These are phyloP conservation scores for Nylanderia fulva DNA, from an alignment of 1,140 invertebrate species.

Conservation along the genomic window DNA sequence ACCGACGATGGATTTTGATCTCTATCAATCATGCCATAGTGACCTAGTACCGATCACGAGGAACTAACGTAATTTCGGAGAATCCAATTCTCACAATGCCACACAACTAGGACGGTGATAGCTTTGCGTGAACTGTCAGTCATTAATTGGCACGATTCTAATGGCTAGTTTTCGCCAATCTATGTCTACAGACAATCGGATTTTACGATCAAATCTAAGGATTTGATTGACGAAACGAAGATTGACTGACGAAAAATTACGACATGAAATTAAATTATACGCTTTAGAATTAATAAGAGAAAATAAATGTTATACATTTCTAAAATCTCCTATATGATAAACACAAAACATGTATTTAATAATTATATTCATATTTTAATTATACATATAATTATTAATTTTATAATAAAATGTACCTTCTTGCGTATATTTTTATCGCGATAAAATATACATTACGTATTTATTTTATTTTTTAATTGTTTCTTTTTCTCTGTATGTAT, in stretches of 20 bases:
- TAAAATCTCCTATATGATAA: background rate
- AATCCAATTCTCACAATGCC: conserved; percentile 45
- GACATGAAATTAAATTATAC: background rate
- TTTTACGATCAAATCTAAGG: conserved; percentile 15
- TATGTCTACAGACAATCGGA: conserved; percentile 1
- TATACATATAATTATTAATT: background rate
- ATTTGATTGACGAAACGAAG: too few species aligned
- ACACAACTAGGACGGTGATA: conserved; percentile 19
- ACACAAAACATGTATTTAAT: background rate
- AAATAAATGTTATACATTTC: background rate
- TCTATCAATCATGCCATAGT: background rate
- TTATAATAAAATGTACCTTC: background rate
- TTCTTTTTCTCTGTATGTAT: too few species aligned
- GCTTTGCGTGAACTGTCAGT: conserved; percentile 48
- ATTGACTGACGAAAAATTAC: background rate
- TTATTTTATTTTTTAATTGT: background rate
- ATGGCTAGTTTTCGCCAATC: conserved; percentile 8
- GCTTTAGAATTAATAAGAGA: background rate
- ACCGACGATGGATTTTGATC: background rate
- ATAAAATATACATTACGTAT: background rate
- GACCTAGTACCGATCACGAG: conserved; percentile 24
- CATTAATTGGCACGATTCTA: conserved; percentile 26
- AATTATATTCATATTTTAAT: conserved; percentile 3
- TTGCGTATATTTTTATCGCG: background rate
- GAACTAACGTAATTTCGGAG: conserved; percentile 21